A percentile compares a stretch with the other conserved stretches of the same genome.
Conservation (phyloP, 1,140 invertebrate species). For the Drusus annulatus region DNA sequence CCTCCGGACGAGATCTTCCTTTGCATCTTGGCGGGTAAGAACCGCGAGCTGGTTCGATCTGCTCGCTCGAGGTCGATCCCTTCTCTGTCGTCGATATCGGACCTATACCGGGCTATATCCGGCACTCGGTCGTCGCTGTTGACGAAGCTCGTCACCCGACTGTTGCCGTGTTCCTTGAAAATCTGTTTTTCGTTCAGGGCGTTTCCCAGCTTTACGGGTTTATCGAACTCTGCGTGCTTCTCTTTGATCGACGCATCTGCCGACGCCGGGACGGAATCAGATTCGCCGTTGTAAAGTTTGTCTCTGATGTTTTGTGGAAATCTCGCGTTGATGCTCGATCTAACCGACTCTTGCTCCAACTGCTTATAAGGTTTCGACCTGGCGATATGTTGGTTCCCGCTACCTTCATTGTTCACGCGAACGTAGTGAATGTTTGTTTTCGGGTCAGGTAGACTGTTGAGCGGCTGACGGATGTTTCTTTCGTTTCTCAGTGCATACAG, state of each 20-base stretch:
- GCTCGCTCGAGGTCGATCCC: not conserved
- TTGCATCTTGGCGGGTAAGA: constrained; percentile 28
- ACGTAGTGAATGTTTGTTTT: not conserved
- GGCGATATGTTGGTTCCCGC: not conserved
- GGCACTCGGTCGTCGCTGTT: constrained; percentile 63
- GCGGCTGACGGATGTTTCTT: not conserved
- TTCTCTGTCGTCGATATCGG: constrained; percentile 61
- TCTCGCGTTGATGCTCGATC: not conserved
- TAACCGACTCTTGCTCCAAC: not conserved
- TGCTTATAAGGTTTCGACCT: not conserved
- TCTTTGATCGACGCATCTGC: constrained; percentile 16
- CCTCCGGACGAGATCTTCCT: constrained; percentile 13
- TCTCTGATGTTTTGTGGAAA: constrained; percentile 49
- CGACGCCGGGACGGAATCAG: not conserved
- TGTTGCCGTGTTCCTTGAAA: constrained; percentile 61
- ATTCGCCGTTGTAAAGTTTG: constrained; percentile 42
- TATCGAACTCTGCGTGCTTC: constrained; percentile 61
- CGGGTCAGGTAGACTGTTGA: not conserved
- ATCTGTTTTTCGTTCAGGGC: constrained; percentile 64
- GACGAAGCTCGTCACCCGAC: constrained; percentile 64
- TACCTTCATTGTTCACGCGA: not conserved
- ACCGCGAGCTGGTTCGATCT: constrained; percentile 4
- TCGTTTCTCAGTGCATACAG: not conserved
- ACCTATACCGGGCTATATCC: constrained; percentile 65
- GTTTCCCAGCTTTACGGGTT: constrained; percentile 66